These are phyloP conservation scores for Pollenia labialis DNA, from an alignment of 2,888 invertebrate species.

Conservation along the genomic window DNA sequence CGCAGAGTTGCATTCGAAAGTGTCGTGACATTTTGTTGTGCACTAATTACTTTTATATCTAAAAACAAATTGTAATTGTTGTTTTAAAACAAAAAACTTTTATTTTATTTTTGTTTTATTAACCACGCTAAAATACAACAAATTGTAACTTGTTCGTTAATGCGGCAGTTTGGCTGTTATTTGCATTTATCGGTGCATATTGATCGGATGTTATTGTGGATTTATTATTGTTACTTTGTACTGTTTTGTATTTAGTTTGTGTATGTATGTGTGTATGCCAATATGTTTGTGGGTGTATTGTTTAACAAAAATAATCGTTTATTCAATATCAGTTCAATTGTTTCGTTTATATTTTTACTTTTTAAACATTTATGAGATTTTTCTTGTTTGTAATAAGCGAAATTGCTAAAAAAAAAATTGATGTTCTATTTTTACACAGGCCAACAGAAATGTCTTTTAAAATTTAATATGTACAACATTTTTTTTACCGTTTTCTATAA, in stretches of 20 bases:
- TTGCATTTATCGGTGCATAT: constrained; percentile 61
- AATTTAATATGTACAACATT: too few relatives aligned
- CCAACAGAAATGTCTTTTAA: background rate
- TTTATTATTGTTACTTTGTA: constrained; percentile 30
- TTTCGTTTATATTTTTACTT: constrained; percentile 27
- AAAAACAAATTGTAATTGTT: constrained; percentile 65
- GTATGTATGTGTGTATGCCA: constrained; percentile 12
- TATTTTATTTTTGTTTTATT: constrained; percentile 50
- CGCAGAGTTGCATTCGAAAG: constrained; percentile 43
- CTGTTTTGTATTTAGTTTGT: background rate
- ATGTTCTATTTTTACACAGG: background rate
- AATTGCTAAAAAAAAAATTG: constrained; percentile 16
- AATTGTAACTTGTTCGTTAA: constrained; percentile 58
- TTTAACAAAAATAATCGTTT: constrained; percentile 57
- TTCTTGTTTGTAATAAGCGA: background rate
- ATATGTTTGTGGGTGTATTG: constrained; percentile 25
- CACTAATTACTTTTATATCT: constrained; percentile 70
- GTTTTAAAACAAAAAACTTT: background rate
- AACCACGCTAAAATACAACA: constrained; percentile 41
- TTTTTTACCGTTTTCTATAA: too few relatives aligned
- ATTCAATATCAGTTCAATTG: constrained; percentile 59
- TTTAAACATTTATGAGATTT: background rate
- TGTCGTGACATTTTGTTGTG: constrained; percentile 74
- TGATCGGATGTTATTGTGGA: constrained; percentile 56
- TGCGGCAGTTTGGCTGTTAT: constrained; percentile 38